These are phyloP conservation scores for Mesorhabditis spiculigera DNA, from an alignment of 2,888 invertebrate genomes.

Conservation along the genomic window DNA sequence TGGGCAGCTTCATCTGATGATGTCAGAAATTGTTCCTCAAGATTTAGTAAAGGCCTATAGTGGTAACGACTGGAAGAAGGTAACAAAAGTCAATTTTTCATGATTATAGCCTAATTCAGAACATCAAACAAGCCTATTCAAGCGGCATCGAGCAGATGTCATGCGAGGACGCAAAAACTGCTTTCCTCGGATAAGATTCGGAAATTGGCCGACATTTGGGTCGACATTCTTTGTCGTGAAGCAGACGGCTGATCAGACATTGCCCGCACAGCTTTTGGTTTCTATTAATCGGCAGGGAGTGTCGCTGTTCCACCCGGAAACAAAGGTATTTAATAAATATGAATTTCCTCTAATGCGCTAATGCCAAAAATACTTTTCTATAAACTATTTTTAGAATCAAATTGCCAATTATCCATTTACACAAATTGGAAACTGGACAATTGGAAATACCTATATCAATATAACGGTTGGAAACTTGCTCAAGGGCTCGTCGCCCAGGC, in stretches of 20 bases:
- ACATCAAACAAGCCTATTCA: conserved; percentile 39
- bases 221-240: conserved; percentile 97
- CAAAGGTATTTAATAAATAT: conserved; percentile 66
- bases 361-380: background rate
- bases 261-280: conserved; percentile 90
- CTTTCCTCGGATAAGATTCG: conserved; percentile 93
- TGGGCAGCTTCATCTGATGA: conserved; percentile 69
- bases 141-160: conserved; percentile 83
- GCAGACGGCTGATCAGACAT: conserved; percentile 81
- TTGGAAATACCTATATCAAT: conserved; percentile 98
- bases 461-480: conserved; percentile 99
- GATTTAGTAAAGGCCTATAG: conserved; percentile 87
- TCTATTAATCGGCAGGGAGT: conserved; percentile 99
- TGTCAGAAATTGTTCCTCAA: conserved; percentile 86
- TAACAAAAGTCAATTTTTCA: conserved; percentile 32
- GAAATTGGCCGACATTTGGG: conserved; percentile 98
- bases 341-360: background rate
- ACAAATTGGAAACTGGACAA: conserved; percentile 98
- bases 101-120: conserved; percentile 15
- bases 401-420: conserved; percentile 96
- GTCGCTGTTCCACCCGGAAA: conserved; percentile 92
- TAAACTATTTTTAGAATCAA: conserved; percentile 71
- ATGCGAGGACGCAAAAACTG: conserved; percentile 92
- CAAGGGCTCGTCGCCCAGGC: conserved; percentile 73
- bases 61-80: conserved; percentile 91